Conservation (phyloP, 2,113 vertebrate species). For the Clupea harengus region DNA sequence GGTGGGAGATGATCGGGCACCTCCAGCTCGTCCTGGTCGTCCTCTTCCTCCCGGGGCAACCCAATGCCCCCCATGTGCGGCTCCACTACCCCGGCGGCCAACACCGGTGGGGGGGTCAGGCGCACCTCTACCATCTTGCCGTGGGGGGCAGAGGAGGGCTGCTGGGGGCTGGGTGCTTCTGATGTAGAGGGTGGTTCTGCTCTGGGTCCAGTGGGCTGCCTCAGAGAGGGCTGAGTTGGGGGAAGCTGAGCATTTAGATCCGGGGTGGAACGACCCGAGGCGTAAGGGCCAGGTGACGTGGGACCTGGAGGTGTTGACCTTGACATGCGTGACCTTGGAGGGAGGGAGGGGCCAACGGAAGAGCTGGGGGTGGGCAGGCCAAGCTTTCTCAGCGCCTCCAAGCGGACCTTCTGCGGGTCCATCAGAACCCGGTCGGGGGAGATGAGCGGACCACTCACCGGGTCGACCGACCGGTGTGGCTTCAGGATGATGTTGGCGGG, state of each 20-base stretch:
- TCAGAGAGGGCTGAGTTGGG: slow-evolving; percentile 2
- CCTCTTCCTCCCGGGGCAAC: neutral
- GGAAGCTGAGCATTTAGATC: slow-evolving; percentile 38
- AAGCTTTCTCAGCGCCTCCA: slow-evolving; percentile 84
- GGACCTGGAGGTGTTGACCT: slow-evolving; percentile 38
- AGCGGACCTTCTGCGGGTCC: slow-evolving; percentile 68
- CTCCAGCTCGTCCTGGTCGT: neutral
- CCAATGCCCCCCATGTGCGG: neutral
- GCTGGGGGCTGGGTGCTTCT: neutral
- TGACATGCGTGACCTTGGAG: slow-evolving; percentile 44
- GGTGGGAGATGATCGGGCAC: neutral
- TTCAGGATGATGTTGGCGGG: slow-evolving; percentile 86
- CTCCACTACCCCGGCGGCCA: neutral
- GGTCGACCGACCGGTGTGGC: slow-evolving; percentile 63
- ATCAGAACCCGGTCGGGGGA: slow-evolving; percentile 37
- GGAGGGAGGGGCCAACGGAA: slow-evolving; percentile 42
- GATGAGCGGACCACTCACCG: neutral
- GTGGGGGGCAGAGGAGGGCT: neutral
- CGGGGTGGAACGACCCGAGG: neutral
- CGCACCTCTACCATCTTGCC: neutral
- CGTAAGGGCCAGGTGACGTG: slow-evolving; percentile 25
- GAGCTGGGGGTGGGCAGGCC: slow-evolving; percentile 68
- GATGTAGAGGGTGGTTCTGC: neutral
- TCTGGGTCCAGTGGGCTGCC: neutral
- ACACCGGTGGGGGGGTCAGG: neutral